Evolutionary conservation across 1,140 invertebrate species (phyloP), one percentile per base, ranked within the genome.

Genomic region (Drosophila nannoptera): DNA sequence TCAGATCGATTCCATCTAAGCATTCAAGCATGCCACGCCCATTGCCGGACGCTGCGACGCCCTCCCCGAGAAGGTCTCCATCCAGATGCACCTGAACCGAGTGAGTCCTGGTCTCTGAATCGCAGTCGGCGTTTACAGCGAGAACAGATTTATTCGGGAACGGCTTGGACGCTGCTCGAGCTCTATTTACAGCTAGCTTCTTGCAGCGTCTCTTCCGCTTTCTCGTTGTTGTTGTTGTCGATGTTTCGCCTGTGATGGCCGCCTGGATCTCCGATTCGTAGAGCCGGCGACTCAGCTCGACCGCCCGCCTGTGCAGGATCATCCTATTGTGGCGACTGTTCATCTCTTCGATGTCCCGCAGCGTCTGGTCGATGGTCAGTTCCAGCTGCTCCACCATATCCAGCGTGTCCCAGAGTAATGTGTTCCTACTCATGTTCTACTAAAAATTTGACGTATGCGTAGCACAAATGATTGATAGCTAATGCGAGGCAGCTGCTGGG

Each of bases 241-340:
- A 2, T 22, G 22, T 22, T 6, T n/a, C 2, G 2, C 12, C 22
- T 4, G 60, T 77, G 7, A 81, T 82, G 32, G 78, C 78, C 0
- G 66, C 74, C 33, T 77, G 66, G 31, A 81, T 81, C 31, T 81
- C 78, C 1, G 59, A 43, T 14, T 81, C 78, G 1, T 64, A 82
- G 1, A 40, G 33, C 0, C 58, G 36, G n/a, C 63, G 46, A 0
- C 40, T 54, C 8, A 16, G 40, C 4, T 31, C 11, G 6, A 52
- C 46, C 7, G 29, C 36, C 4, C 12, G 65, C 31, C 61, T 81
- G 0, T 63, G 31, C 4, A 12, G 6, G 2, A 69, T 58, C 4
- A 81, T 22, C 16, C 33, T 32, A 12, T 63, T 40, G 46, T 81
- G 77, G 2, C 78, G 78, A 29, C 49, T 49, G 16, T 61, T 61